Evolutionary conservation across 1,140 invertebrate species (phyloP), one percentile per base, ranked within the genome.

Genomic region (Neoseiulus cucumeris): DNA sequence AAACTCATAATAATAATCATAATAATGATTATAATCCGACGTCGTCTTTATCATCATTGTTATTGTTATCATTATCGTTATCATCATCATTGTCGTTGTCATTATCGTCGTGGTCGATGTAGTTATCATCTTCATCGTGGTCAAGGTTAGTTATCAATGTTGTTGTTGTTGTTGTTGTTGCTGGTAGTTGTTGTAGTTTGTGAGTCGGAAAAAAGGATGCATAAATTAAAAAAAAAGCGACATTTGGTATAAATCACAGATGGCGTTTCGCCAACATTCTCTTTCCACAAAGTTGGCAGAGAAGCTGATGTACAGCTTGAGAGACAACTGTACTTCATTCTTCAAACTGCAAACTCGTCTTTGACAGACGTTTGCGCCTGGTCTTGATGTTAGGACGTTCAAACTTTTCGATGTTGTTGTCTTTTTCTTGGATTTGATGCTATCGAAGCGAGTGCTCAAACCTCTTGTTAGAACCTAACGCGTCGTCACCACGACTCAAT

Each of bases 161-260:
- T 47, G 28, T 47, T 47, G 28, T 20, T 47, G 28, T 22, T 47
- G 4, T 14, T 47, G 14, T 47, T 47, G 28, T 47, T 47, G 28
- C 9, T 6, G 33, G 4, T 47, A 14, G 12, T 44, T 44, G n/a
- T 44, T 44, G n/a, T 44, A 12, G 18, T 22, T 47, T 47, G 28
- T 47, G 18, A 20, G 14, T 47, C 45, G 45, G 51, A 29, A 59
- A 25, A 59, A 18, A 17, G 51, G 51, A 25, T 59, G 33, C 25
- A 59, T 59, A 59, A 59, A 59, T 59, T 25, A 59, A 59, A 59
- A 59, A 25, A 59, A 59, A 59, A 20, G 51, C 33, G 51, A 59
- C 51, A 59, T 59, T 59, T 59, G 51, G 51, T 59, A 59, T 59
- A 59, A 59, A 59, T 59, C 51, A 59, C 51, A 59, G 51, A 59